Conservation (phyloP, 2,797 vertebrate genomes). For the Sparus aurata region DNA sequence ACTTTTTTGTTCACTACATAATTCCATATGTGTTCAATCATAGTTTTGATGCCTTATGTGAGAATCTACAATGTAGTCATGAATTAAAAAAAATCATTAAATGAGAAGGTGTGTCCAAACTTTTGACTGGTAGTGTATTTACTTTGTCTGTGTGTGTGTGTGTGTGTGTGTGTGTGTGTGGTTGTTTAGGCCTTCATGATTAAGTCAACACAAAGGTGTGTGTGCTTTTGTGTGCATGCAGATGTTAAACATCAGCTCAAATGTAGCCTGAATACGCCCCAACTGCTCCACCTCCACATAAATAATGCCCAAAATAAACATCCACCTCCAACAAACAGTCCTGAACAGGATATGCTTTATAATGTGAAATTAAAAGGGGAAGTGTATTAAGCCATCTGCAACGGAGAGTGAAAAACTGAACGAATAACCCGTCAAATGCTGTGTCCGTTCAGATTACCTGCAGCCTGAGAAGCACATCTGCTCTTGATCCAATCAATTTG, state of each 20-base stretch:
- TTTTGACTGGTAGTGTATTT: no score
- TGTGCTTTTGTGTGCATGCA: neutral
- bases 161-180: no score
- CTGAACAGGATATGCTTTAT: constrained; percentile 6
- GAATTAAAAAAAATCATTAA: no score
- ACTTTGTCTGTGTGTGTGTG: no score
- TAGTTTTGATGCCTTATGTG: no score
- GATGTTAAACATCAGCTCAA: constrained; percentile 9
- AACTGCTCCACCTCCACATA: neutral
- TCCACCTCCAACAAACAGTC: constrained; percentile 18
- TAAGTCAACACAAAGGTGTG: neutral
- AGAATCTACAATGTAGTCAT: no score
- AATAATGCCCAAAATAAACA: constrained; percentile 40
- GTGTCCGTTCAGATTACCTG: constrained; percentile 50
- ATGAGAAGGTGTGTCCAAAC: no score
- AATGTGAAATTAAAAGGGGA: constrained; percentile 28
- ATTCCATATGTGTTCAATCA: no score
- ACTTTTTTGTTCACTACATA: no score
- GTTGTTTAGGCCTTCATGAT: no score
- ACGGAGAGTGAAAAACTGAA: constrained; percentile 24
- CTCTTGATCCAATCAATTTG: constrained; percentile 63
- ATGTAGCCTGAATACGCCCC: neutral
- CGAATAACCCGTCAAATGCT: constrained; percentile 44
- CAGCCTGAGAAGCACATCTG: constrained; percentile 53
- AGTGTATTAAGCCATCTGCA: constrained; percentile 43